A percentile compares a stretch with the other conserved stretches of the same genome.
These are phyloP conservation scores for Phallusia fumigata DNA, from an alignment of 23 tunicate species.

Conservation along the genomic window DNA sequence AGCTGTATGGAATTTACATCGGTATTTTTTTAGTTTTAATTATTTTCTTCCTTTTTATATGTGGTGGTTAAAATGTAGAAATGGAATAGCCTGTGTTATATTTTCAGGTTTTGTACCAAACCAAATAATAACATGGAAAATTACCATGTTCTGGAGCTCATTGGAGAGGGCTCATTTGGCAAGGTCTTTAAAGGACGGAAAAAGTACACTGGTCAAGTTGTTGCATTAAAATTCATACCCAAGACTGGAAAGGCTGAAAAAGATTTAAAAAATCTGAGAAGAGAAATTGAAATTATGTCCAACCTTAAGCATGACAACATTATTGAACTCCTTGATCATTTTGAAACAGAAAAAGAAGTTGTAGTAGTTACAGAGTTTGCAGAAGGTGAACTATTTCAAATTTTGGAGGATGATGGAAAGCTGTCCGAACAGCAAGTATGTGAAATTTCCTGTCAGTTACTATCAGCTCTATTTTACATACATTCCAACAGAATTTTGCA, in stretches of 20 bases:
- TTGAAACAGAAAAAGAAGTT: conserved; percentile 93
- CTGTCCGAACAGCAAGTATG: conserved; percentile 70
- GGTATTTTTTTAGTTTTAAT: no score
- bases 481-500: conserved; percentile 90
- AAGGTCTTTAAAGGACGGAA: conserved; percentile 77
- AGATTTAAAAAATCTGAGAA: conserved; percentile 65
- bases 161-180: conserved; percentile 94
- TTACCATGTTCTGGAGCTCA: conserved; percentile 74
- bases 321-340: conserved; percentile 75
- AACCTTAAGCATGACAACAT: conserved; percentile 79
- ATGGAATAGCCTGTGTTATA: no score
- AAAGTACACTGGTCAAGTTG: conserved; percentile 80
- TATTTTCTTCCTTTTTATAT: no score
- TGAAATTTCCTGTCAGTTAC: conserved; percentile 75
- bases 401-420: conserved; percentile 95
- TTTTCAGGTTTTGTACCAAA: no score
- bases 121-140: conserved; percentile 46
- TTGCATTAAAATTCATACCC: conserved; percentile 90
- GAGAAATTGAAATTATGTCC: conserved; percentile 88
- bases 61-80: no score
- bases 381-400: conserved; percentile 92
- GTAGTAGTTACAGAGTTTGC: conserved; percentile 94
- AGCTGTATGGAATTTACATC: no score
- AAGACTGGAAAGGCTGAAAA: conserved; percentile 87
- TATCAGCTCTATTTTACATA: conserved; percentile 83